Percentiles rank a stretch among this genome's conserved stretches.
These are phyloP conservation scores for Apis mellifera DNA, from an alignment of 1,140 invertebrate species.

Conservation along the genomic window DNA sequence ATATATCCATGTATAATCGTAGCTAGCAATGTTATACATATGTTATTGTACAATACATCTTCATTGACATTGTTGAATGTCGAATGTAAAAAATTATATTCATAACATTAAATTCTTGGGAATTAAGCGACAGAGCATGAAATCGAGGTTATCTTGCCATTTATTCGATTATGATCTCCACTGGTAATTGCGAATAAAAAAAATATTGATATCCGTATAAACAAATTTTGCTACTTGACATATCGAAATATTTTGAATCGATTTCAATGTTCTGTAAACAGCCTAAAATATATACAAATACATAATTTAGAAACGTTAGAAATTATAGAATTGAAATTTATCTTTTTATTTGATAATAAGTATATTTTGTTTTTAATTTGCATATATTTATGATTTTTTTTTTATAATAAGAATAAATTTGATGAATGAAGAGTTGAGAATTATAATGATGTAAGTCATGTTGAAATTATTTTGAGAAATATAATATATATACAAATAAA, in stretches of 20 bases:
- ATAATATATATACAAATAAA: no score
- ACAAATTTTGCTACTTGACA: background rate
- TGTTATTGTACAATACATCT: constrained; percentile 47
- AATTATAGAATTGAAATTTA: constrained; percentile 1
- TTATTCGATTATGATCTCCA: background rate
- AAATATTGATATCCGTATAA: background rate
- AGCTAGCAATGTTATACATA: constrained; percentile 49
- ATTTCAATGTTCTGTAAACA: constrained; percentile 32
- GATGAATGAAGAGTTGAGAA: no score
- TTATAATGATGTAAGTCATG: no score
- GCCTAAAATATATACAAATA: constrained; percentile 40
- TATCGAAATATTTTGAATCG: constrained; percentile 5
- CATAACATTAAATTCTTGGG: constrained; percentile 25
- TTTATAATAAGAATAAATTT: no score
- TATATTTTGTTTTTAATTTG: background rate
- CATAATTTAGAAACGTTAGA: constrained; percentile 16
- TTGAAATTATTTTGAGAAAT: no score
- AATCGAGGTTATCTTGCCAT: constrained; percentile 18
- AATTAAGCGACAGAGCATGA: constrained; percentile 7
- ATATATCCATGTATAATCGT: constrained; percentile 7
- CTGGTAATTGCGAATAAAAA: background rate
- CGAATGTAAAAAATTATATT: constrained; percentile 39
- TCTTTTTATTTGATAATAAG: constrained; percentile 2
- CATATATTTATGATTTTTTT: background rate
- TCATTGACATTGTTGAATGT: constrained; percentile 43